Conservation (phyloP, 92 coral and sea anemone genomes). For the Porites evermanni region DNA sequence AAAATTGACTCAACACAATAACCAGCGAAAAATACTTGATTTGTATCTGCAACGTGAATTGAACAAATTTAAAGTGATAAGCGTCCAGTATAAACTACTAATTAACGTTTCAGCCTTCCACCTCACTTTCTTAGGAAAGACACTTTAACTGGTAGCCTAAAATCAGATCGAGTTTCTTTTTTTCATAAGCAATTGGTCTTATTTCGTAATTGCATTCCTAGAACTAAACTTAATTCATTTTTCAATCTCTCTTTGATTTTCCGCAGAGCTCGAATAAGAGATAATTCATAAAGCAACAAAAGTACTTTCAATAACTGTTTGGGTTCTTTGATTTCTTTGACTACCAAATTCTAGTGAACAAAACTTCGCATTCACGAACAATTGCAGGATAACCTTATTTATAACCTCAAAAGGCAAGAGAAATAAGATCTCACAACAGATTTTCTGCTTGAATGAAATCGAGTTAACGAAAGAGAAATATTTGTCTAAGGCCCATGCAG, state of each 20-base stretch:
- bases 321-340: background rate
- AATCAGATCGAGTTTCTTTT: too few relatives aligned
- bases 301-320: too few relatives aligned
- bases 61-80: too few relatives aligned
- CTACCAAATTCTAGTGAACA: background rate
- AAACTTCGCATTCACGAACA: background rate
- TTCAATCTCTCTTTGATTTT: too few relatives aligned
- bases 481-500: background rate
- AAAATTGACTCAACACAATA: too few relatives aligned
- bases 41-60: too few relatives aligned
- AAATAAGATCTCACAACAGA: background rate
- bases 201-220: background rate
- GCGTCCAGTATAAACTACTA: too few relatives aligned
- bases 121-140: too few relatives aligned
- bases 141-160: too few relatives aligned
- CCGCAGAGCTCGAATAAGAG: background rate
- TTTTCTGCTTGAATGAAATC: background rate
- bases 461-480: background rate
- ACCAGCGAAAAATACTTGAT: too few relatives aligned
- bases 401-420: background rate
- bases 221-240: too few relatives aligned
- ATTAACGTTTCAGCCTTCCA: too few relatives aligned
- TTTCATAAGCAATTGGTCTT: background rate
- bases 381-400: background rate
- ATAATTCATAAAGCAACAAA: background rate